Percentiles rank a stretch among this genome's conserved stretches.
These are phyloP conservation scores for Montipora capitata DNA, from an alignment of 92 coral and sea anemone species.

Conservation along the genomic window DNA sequence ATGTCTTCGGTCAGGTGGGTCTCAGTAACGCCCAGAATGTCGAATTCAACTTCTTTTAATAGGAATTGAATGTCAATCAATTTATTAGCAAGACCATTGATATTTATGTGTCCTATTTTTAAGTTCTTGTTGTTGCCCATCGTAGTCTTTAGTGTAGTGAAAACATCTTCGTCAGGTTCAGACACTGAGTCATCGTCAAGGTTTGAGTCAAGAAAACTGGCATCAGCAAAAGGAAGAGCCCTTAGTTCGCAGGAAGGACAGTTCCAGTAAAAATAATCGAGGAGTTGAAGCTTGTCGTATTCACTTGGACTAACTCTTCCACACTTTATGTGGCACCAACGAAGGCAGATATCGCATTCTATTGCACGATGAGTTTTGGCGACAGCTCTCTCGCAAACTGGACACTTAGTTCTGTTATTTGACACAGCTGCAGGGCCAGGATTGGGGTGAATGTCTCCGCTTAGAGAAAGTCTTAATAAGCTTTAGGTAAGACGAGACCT, in stretches of 20 bases:
- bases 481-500: conserved; percentile 5
- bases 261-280: conserved; percentile 16
- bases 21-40: conserved; percentile 9
- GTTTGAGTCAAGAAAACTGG: no score
- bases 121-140: conserved; percentile 12
- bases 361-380: conserved; percentile 18
- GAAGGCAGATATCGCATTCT: conserved; percentile 8
- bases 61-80: conserved; percentile 2
- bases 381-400: conserved; percentile 5
- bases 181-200: conserved; percentile 27
- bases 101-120: conserved; percentile 1
- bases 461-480: not conserved
- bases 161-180: conserved; percentile 40
- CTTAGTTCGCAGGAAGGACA: conserved; percentile 18
- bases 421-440: conserved; percentile 14
- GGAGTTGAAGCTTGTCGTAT: conserved; percentile 8
- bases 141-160: conserved; percentile 14
- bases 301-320: conserved; percentile 10
- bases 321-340: conserved; percentile 19
- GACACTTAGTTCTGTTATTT: conserved; percentile 10
- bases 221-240: no score
- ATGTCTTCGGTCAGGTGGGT: conserved; percentile 12
- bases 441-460: conserved; percentile 5
- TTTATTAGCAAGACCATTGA: conserved; percentile 5
- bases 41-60: conserved; percentile 5